These are phyloP conservation scores for Cebidichthys violaceus DNA, from an alignment of 2,113 vertebrate species.

Conservation along the genomic window DNA sequence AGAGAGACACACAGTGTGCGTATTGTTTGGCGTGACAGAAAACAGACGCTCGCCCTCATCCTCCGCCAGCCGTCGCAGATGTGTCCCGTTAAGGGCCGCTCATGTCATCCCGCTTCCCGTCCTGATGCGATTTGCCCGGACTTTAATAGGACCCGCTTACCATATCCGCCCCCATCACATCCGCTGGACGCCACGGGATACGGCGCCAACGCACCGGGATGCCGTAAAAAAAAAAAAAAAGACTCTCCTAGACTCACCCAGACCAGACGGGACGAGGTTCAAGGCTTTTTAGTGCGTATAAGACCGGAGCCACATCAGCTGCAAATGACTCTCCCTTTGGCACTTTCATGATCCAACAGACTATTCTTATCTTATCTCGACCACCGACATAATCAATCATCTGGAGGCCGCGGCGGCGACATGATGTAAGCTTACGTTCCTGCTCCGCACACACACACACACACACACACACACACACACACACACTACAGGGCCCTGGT, in stretches of 20 bases:
- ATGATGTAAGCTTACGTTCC: not conserved
- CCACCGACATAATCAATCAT: slow-evolving; percentile 4
- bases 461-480: too few relatives aligned
- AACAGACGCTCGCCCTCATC: slow-evolving; percentile 40
- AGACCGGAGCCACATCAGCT: slow-evolving; percentile 34
- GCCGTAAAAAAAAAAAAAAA: too few relatives aligned
- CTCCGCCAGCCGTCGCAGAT: slow-evolving; percentile 49
- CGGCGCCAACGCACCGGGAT: slow-evolving; percentile 16
- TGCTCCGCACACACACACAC: not conserved
- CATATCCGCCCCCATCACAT: slow-evolving; percentile 60
- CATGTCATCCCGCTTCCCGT: slow-evolving; percentile 63
- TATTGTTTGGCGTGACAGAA: slow-evolving; percentile 40
- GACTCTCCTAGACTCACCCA: slow-evolving; percentile 18
- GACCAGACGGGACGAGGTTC: slow-evolving; percentile 33
- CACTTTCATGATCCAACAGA: slow-evolving; percentile 36
- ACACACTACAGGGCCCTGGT: slow-evolving; percentile 6
- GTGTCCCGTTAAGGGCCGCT: slow-evolving; percentile 31
- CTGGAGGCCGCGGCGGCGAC: not conserved
- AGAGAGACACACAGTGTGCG: slow-evolving; percentile 17
- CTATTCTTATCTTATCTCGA: slow-evolving; percentile 1
- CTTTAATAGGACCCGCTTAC: slow-evolving; percentile 53
- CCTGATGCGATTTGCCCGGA: slow-evolving; percentile 70
- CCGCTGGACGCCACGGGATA: slow-evolving; percentile 14
- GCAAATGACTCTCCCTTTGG: slow-evolving; percentile 39
- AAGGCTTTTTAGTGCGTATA: not conserved